Evolutionary conservation across 2,113 vertebrate species (phyloP).

Genomic region (Etheostoma cragini): DNA sequence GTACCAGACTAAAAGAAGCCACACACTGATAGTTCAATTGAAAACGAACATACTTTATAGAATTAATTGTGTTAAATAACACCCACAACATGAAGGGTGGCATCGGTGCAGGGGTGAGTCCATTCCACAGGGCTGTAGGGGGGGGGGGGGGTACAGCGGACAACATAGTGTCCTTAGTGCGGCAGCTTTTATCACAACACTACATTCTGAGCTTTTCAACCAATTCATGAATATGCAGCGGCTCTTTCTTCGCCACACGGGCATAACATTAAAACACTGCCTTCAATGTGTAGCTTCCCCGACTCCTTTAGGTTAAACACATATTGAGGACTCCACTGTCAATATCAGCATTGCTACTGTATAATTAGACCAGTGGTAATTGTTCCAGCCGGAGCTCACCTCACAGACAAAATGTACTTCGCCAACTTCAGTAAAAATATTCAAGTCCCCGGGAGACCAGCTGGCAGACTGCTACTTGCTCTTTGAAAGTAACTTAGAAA

Average conservation of each 20-base stretch:
- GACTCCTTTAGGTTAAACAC: slow-evolving; percentile 44
- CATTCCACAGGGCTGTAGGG: background rate
- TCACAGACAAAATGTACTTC: slow-evolving; percentile 66
- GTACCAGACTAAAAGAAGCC: background rate
- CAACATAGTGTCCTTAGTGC: background rate
- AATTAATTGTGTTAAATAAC: background rate
- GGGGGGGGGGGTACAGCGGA: background rate
- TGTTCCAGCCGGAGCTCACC: slow-evolving; percentile 43
- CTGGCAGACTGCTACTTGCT: slow-evolving; percentile 62
- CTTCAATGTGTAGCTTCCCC: background rate
- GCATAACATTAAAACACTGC: background rate
- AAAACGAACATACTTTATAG: background rate
- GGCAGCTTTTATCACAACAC: background rate
- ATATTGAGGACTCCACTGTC: slow-evolving; percentile 24
- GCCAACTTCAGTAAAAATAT: slow-evolving; percentile 69
- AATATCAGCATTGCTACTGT: slow-evolving; percentile 34
- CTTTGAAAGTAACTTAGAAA: slow-evolving; percentile 66
- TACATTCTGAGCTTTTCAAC: background rate
- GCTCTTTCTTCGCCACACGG: background rate
- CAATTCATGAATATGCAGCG: background rate
- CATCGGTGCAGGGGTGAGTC: background rate
- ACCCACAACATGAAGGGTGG: background rate
- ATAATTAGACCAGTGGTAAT: slow-evolving; percentile 58
- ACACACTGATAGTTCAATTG: background rate
- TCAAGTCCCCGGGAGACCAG: slow-evolving; percentile 62